Evolutionary conservation across 2,888 invertebrate species (phyloP), one percentile per base, ranked within the genome.

Genomic region (Gryllus longicercus): DNA sequence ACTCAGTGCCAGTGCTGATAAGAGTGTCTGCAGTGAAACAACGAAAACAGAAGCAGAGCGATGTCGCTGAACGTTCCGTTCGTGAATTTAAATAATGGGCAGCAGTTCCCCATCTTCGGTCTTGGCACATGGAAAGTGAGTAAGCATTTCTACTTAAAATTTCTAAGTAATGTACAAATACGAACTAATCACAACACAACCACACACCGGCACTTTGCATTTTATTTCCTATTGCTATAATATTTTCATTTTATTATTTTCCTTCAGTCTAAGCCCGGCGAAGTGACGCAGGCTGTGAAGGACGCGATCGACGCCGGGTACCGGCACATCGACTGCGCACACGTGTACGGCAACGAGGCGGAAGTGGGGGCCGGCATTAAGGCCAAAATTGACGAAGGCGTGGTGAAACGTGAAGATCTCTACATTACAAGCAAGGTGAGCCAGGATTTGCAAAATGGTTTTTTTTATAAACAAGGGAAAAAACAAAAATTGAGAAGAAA

Each of bases 231-330:
- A 38, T 38, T 38, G 38, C 38, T 8, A 8, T 38, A 8, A 38
- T 38, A 38, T 38, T 38, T 8, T 38, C 38, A 8, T 74, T 74
- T 74, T 74, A 21, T 78, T 21, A 63, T 82, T 83, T 81, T 76
- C 79, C 86, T 88, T 50, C 83, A 94, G 93, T 92, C 93, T 0
- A 90, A 91, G 83, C 89, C 91, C 51, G 91, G 91, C 51, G 91
- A 92, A 85, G 92, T 91, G 0, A 89, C 88, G 0, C 90, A 92
- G 83, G 92, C 92, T 0, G 89, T 94, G 8, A 90, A 91, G 80
- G 90, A 92, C 84, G 95, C 95, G 8, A 92, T 95, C 80, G 93
- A 94, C 83, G 87, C 91, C 75, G 95, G 95, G 0, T 95, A 95
- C 85, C 89, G 94, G 0, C 93, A 93, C 85, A 89, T 95, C 81